Conservation (phyloP, 2,888 invertebrate genomes). For the Nephrotoma guestfalica region DNA sequence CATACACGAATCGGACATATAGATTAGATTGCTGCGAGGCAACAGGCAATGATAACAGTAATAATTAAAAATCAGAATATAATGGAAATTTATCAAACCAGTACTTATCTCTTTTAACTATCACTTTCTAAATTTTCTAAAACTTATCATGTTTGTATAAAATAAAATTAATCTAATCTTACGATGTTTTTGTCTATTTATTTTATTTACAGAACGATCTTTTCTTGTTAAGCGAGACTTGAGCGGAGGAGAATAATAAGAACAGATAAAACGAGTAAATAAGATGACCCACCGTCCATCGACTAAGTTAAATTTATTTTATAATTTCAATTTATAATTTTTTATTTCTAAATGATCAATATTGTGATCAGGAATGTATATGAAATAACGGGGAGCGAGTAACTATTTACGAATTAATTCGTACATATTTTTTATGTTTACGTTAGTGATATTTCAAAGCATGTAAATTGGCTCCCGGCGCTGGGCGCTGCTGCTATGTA, state of each 20-base stretch:
- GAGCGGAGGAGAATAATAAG: neutral
- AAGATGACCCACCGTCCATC: constrained; percentile 4
- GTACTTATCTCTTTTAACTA: neutral
- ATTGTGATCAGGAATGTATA: neutral
- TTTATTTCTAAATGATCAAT: neutral
- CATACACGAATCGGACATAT: too few species aligned
- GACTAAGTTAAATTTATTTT: neutral
- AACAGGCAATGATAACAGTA: too few species aligned
- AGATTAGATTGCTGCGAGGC: too few species aligned
- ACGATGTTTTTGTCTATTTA: neutral
- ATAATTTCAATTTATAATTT: neutral
- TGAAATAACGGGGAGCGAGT: neutral
- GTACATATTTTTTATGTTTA: neutral
- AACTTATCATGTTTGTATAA: neutral
- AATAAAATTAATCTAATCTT: neutral
- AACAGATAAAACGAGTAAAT: neutral
- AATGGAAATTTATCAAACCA: neutral
- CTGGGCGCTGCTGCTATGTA: neutral
- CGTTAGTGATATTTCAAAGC: neutral
- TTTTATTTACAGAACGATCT: neutral
- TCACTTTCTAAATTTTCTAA: neutral
- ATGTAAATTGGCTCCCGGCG: neutral
- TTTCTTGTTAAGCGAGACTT: neutral
- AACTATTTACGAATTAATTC: neutral
- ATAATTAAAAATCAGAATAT: neutral